A percentile compares a stretch with the other conserved stretches of the same genome.
phyloP scores from a whole-genome alignment of 2,888 invertebrate species.

The Conchocele bisecta region DNA sequence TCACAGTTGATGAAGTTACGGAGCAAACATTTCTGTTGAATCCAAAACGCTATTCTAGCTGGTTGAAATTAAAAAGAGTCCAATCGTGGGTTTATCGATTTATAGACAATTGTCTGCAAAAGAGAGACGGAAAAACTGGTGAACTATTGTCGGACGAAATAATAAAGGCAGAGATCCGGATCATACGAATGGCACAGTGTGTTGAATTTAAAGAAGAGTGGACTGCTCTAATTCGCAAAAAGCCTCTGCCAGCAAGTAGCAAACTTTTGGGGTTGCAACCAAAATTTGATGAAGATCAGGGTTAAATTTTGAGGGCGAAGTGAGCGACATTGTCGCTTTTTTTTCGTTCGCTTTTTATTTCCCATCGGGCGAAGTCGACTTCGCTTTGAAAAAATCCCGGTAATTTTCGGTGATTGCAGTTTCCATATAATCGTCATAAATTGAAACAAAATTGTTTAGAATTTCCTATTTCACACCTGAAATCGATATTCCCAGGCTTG shows the following conservation, averaged over 20 bases:
- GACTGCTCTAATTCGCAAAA: background rate
- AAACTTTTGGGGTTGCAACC: conserved; percentile 24
- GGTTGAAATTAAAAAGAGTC: conserved; percentile 1
- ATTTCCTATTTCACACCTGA: too few species aligned
- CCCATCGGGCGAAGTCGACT: too few species aligned
- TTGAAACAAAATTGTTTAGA: too few species aligned
- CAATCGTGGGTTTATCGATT: conserved; percentile 30
- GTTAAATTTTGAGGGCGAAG: too few species aligned
- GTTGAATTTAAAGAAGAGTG: conserved; percentile 13
- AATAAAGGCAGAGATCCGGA: conserved; percentile 1
- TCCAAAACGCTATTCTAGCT: conserved; percentile 30
- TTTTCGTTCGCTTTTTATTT: too few species aligned
- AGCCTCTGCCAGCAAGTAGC: conserved; percentile 7
- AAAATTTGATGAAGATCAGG: conserved; percentile 15
- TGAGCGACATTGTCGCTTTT: too few species aligned
- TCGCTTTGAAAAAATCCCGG: too few species aligned
- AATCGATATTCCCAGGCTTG: too few species aligned
- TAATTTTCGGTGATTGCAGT: too few species aligned
- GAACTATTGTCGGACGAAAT: conserved; percentile 8
- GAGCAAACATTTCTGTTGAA: background rate
- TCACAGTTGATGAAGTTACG: background rate
- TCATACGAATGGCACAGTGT: conserved; percentile 16
- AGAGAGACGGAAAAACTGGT: background rate
- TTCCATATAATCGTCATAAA: too few species aligned
- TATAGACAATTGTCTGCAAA: conserved; percentile 21